phyloP scores from a whole-genome alignment of 2,797 vertebrate species.

The Acanthopagrus latus region DNA sequence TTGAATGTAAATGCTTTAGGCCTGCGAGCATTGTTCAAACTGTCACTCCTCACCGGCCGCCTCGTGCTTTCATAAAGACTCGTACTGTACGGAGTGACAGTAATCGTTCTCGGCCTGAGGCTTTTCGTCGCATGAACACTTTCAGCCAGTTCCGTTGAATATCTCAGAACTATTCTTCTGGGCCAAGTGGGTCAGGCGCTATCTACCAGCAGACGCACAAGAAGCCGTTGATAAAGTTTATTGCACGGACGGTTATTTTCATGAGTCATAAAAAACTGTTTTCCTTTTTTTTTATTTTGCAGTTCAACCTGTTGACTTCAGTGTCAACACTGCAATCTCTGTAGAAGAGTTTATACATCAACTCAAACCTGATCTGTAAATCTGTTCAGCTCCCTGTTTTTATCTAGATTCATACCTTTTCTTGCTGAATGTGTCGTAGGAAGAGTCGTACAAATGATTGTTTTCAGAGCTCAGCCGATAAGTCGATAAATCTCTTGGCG shows the following conservation, averaged over 20 bases:
- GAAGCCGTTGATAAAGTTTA: background rate
- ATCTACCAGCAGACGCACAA: background rate
- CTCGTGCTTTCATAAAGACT: background rate
- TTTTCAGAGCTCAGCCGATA: background rate
- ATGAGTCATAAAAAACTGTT: background rate
- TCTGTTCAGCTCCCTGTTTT: background rate
- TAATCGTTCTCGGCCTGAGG: background rate
- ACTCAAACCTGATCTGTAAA: background rate
- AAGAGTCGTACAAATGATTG: too few relatives aligned
- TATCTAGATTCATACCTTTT: background rate
- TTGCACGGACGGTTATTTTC: fast-evolving
- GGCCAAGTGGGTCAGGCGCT: background rate
- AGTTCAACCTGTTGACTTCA: background rate
- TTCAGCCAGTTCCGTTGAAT: slow-evolving; percentile 22
- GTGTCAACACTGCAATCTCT: background rate
- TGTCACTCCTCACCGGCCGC: background rate
- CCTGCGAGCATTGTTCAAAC: background rate
- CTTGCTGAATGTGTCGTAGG: background rate
- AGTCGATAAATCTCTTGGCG: too few relatives aligned
- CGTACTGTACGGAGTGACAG: background rate
- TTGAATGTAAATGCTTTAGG: background rate
- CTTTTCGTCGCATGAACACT: slow-evolving; percentile 27
- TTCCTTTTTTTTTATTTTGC: background rate
- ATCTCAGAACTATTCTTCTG: background rate
- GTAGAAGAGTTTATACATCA: background rate